Base-by-base conservation (phyloP, 2,113 vertebrate genomes). In the Alaudala cheleensis region DNA sequence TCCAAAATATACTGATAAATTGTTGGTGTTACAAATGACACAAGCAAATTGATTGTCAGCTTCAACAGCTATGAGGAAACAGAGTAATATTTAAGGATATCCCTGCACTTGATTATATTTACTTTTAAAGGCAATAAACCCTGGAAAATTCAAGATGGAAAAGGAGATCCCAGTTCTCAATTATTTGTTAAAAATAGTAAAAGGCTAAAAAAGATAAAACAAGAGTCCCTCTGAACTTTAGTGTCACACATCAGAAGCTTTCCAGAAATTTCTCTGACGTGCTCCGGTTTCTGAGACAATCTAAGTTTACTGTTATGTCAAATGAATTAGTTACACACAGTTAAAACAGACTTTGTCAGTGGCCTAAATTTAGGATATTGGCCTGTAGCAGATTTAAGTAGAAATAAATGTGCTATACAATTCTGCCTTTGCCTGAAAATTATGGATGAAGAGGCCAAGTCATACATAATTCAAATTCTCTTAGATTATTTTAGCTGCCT, bases 301-400 rank as follows among this genome's bases (percentile, higher is more conserved):
- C 12, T 9, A 70, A 85, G 66, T 50, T 90, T 90, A 76, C 79
- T 67, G 33, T 71, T 84, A 81, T 0, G 0, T 77, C 85, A 92
- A 77, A 94, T 42, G 17, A 92, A 95, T 80, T 77, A 73, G 60
- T 86, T 70, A 81, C 47, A 88, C 49, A 19, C 2, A 3, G 67
- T 60, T 78, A 83, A 81, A 93, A 87, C 58, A 70, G 5, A 64
- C 25, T 77, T 20, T 56, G 64, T 22, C 76, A 86, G n/a, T 37
- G 39, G 14, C 47, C 85, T 95, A 94, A 88, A 94, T 67, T 83
- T 92, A 92, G 64, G 70, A 70, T 83, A 77, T 58, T 70, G 58
- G 78, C 81, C 83, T 61, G n/a, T 83, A 88, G 90, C 67, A 78
- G 60, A 81, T 76, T 81, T 81, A 67, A 62, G 64, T n/a, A 86